Evolutionary conservation across 2,888 invertebrate species (phyloP).

Genomic region (Dastarcus helophoroides): DNA sequence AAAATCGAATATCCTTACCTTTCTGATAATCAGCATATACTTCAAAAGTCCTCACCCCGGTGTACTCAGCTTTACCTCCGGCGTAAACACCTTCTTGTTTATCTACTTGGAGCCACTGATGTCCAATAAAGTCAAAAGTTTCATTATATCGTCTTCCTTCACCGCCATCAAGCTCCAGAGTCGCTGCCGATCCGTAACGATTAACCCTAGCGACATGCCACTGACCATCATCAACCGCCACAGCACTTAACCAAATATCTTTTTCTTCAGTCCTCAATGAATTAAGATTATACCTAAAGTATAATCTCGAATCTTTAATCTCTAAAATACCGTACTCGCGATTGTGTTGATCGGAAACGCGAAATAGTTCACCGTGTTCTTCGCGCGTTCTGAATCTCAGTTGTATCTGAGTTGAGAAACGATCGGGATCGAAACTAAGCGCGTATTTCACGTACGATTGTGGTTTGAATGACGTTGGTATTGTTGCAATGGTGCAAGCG

Average conservation of each 20-base stretch:
- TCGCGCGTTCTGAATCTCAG: slow-evolving; percentile 88
- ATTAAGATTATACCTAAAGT: slow-evolving; percentile 88
- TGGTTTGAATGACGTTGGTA: slow-evolving; percentile 83
- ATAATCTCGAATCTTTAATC: slow-evolving; percentile 79
- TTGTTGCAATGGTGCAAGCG: slow-evolving; percentile 72
- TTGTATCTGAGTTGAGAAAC: slow-evolving; percentile 87
- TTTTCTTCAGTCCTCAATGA: slow-evolving; percentile 81
- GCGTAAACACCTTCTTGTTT: slow-evolving; percentile 93
- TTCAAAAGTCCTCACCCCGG: slow-evolving; percentile 86
- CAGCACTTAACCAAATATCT: slow-evolving; percentile 80
- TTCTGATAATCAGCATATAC: slow-evolving; percentile 92
- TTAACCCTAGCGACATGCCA: slow-evolving; percentile 93
- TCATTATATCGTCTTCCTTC: slow-evolving; percentile 90
- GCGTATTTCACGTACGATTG: slow-evolving; percentile 97
- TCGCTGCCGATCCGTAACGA: slow-evolving; percentile 85
- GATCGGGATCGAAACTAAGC: slow-evolving; percentile 84
- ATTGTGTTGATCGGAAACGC: slow-evolving; percentile 89
- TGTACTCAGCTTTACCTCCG: slow-evolving; percentile 91
- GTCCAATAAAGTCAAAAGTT: slow-evolving; percentile 79
- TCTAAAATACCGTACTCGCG: slow-evolving; percentile 86
- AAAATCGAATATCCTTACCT: slow-evolving; percentile 42
- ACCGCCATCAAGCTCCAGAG: slow-evolving; percentile 86
- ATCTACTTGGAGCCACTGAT: slow-evolving; percentile 85
- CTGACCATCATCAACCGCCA: slow-evolving; percentile 88
- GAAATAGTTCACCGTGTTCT: slow-evolving; percentile 84